Evolutionary conservation across 2,888 invertebrate genomes (phyloP), one percentile per base, ranked within the genome.

Genomic region (Timema podura): DNA sequence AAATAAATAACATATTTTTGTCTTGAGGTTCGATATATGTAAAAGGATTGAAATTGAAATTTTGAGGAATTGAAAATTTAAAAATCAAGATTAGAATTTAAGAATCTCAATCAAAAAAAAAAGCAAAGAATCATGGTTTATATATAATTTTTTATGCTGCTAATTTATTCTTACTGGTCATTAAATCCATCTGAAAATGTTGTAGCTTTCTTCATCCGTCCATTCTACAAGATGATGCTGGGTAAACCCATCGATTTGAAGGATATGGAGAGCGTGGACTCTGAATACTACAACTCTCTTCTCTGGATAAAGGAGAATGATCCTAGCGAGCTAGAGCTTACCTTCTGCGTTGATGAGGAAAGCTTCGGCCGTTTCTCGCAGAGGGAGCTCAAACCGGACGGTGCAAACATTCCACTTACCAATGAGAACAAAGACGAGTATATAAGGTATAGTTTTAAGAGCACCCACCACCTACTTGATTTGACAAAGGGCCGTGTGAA

Each of bases 171-270:
- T 30, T 30, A 30, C 3, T 30, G 30, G 30, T 3, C 30, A 30
- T 30, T 30, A 30, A 30, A 30, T 30, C 3, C 2, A 30, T 30
- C 30, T 30, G 30, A 30, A 30, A 30, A 30, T 30, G n/a, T 83
- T 84, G 6, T 82, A 95, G 97, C 97, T 66, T 99, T 98, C 84
- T 99, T 99, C 85, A 98, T 99, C 84, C 91, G 98, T 80, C 98
- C 99, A 70, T 98, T 99, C 84, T 99, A 99, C 85, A 99, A 99
- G 85, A 98, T 99, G 98, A 98, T 99, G 98, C 83, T 99, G 77
- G 91, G 91, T 74, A 98, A 98, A 84, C 83, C 89, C 66, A 98
- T 98, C 74, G 94, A 94, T 77, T 84, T 99, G 65, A 92, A 93
- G 79, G 98, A 99, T 81, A 98, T 99, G 98, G 98, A 99, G 84